phyloP scores from a whole-genome alignment of 2,113 vertebrate species.

The Paralichthys olivaceus region DNA sequence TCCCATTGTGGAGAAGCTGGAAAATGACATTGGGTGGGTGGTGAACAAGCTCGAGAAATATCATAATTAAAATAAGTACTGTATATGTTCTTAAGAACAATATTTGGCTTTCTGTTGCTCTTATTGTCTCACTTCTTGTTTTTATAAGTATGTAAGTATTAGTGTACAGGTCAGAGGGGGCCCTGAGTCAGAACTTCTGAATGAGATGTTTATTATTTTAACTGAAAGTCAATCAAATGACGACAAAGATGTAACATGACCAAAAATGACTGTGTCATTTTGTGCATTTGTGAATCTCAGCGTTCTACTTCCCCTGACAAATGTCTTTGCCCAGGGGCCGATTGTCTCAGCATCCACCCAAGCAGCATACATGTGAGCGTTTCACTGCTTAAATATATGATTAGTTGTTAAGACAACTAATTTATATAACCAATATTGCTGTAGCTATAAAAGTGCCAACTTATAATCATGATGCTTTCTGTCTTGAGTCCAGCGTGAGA shows the following conservation, averaged over 20 bases:
- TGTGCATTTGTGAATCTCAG: neutral
- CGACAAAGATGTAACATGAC: no score
- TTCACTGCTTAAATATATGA: neutral
- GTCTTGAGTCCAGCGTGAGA: neutral
- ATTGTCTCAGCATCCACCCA: neutral
- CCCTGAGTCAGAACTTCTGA: no score
- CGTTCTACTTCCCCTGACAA: neutral
- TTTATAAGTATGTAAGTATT: no score
- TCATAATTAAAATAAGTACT: no score
- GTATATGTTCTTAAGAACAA: no score
- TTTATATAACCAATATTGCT: neutral
- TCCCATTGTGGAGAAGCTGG: no score
- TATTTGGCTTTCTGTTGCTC: no score
- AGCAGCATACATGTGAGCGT: neutral
- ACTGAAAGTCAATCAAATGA: neutral
- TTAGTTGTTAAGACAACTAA: neutral
- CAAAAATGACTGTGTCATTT: neutral
- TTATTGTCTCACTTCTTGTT: no score
- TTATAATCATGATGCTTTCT: neutral
- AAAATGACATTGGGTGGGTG: no score
- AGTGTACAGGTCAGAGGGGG: no score
- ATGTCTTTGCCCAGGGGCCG: neutral
- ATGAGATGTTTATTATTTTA: no score
- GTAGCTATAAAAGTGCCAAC: neutral
- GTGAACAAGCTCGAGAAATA: no score